phyloP scores from a whole-genome alignment of 2,113 vertebrate genomes.

The Macquaria australasica region DNA sequence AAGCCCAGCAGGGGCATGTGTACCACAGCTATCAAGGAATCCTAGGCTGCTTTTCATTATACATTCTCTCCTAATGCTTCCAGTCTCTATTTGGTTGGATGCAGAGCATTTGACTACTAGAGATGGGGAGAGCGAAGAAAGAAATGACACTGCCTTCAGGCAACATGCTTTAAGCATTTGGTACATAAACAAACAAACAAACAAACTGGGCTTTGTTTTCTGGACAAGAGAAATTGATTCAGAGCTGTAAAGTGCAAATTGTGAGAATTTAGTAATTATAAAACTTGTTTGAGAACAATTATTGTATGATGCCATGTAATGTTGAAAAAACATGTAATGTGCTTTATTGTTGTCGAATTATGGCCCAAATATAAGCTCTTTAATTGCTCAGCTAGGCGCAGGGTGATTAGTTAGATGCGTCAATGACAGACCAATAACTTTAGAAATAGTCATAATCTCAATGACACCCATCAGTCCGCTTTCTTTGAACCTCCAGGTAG shows the following conservation, averaged over 20 bases:
- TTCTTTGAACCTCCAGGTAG: neutral
- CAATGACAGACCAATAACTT: neutral
- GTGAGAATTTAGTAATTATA: neutral
- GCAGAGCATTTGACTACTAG: slow-evolving; percentile 63
- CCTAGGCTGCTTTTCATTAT: slow-evolving; percentile 69
- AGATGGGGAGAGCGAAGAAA: slow-evolving; percentile 25
- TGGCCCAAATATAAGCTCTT: neutral
- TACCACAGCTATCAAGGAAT: slow-evolving; percentile 71
- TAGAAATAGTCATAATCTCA: neutral
- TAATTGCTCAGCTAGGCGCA: neutral
- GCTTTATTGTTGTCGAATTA: neutral
- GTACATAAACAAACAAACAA: slow-evolving; percentile 5
- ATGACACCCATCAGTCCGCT: neutral
- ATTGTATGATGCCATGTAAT: neutral
- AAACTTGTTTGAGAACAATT: neutral
- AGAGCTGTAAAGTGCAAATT: neutral
- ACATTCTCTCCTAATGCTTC: slow-evolving; percentile 58
- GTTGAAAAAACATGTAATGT: neutral
- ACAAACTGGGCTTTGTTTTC: slow-evolving; percentile 3
- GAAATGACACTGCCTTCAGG: slow-evolving; percentile 50
- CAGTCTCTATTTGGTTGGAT: slow-evolving; percentile 69
- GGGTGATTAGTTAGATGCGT: neutral
- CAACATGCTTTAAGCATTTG: slow-evolving; percentile 30
- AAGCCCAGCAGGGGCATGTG: slow-evolving; percentile 71
- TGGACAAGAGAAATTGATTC: neutral